Evolutionary conservation across 2,888 invertebrate genomes (phyloP).

Genomic region (Dorcus parallelipipedus): DNA sequence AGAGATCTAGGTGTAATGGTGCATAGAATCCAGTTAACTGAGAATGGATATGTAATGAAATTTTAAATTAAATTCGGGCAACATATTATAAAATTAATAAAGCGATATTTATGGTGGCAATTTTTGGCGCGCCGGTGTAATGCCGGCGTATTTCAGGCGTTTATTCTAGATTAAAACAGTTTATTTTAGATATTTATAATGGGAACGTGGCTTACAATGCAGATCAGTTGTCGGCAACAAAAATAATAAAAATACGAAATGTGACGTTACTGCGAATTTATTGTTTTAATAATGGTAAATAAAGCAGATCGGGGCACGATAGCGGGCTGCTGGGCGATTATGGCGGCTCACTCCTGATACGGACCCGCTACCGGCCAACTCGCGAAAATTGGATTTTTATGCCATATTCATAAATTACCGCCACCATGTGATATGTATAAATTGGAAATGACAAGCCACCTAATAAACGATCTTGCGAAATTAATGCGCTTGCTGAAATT

Average conservation of each 20-base stretch:
- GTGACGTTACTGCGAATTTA: constrained; percentile 50
- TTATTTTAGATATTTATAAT: constrained; percentile 53
- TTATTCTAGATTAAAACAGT: constrained; percentile 53
- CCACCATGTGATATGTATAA: constrained; percentile 35
- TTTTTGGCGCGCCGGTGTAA: constrained; percentile 47
- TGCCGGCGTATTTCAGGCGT: constrained; percentile 46
- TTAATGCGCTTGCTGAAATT: constrained; percentile 34
- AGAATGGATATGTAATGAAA: constrained; percentile 32
- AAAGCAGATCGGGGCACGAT: constrained; percentile 46
- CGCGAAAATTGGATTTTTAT: constrained; percentile 49
- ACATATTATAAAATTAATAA: constrained; percentile 52
- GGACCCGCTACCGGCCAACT: constrained; percentile 12
- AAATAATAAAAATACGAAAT: constrained; percentile 50
- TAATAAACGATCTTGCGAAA: constrained; percentile 31
- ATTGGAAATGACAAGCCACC: constrained; percentile 37
- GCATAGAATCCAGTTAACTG: constrained; percentile 16
- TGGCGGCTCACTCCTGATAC: constrained; percentile 18
- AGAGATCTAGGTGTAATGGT: constrained; percentile 15
- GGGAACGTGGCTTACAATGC: constrained; percentile 48
- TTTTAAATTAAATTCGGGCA: constrained; percentile 41
- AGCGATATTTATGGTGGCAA: constrained; percentile 51
- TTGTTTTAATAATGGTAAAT: constrained; percentile 53
- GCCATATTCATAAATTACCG: constrained; percentile 43
- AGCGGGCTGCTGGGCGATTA: constrained; percentile 36
- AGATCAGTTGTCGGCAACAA: constrained; percentile 49